A percentile compares a stretch with the other conserved stretches of the same genome.
phyloP scores from a whole-genome alignment of 1,140 invertebrate species.

The Agraylea sexmaculata region DNA sequence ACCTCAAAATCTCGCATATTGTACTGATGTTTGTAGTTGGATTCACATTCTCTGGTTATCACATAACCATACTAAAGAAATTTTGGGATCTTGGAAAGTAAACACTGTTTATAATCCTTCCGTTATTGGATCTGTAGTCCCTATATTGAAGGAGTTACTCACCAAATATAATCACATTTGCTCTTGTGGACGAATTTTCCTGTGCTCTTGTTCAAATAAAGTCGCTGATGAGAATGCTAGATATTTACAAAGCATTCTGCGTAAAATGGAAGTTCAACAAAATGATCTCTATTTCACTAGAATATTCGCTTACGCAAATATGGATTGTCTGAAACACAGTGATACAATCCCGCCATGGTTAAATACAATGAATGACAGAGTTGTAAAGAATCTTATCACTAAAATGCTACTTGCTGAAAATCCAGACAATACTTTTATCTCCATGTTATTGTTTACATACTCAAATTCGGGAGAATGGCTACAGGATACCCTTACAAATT shows the following conservation, averaged over 20 bases:
- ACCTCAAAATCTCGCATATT: slow-evolving; percentile 13
- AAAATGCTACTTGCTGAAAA: slow-evolving; percentile 16
- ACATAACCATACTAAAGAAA: slow-evolving; percentile 16
- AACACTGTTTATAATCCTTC: slow-evolving; percentile 18
- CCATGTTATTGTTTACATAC: slow-evolving; percentile 16
- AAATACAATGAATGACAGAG: slow-evolving; percentile 9
- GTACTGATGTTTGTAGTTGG: slow-evolving; percentile 18
- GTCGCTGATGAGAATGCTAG: too few species aligned
- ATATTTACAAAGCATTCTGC: slow-evolving; percentile 11
- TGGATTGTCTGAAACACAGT: slow-evolving; percentile 6
- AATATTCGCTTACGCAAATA: slow-evolving; percentile 13
- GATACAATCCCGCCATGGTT: slow-evolving; percentile 10
- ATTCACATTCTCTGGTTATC: slow-evolving; percentile 15
- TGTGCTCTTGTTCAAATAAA: too few species aligned
- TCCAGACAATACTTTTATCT: slow-evolving; percentile 17
- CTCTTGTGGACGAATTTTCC: too few species aligned
- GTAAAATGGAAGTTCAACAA: slow-evolving; percentile 16
- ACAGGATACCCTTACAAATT: slow-evolving; percentile 9
- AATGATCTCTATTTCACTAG: slow-evolving; percentile 19
- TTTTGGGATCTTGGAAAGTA: slow-evolving; percentile 16
- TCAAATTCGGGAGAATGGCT: slow-evolving; percentile 13
- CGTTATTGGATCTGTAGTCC: slow-evolving; percentile 16
- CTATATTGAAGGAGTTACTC: slow-evolving; percentile 16
- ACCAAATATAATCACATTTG: slow-evolving; percentile 9
- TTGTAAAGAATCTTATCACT: slow-evolving; percentile 10